Evolutionary conservation across 2,113 vertebrate genomes (phyloP).

Genomic region (Buteo buteo): DNA sequence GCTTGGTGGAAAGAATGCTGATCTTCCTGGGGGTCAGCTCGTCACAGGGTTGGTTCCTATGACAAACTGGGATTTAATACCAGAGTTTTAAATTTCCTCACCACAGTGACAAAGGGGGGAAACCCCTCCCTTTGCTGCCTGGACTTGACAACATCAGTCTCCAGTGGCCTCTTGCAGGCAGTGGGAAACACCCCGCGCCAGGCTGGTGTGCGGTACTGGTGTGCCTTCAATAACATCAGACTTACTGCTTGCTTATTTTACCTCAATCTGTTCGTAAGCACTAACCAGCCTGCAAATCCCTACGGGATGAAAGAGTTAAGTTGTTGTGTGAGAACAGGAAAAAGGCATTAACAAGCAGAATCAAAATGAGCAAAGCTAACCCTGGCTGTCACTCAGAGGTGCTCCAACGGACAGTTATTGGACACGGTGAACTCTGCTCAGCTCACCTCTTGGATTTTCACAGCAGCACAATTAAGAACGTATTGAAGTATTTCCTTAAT

Average conservation of each 20-base stretch:
- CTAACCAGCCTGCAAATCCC: neutral
- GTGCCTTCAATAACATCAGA: neutral
- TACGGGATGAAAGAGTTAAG: neutral
- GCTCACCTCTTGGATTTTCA: neutral
- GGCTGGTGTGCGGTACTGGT: neutral
- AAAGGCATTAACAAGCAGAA: neutral
- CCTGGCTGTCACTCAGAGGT: neutral
- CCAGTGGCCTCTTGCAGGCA: neutral
- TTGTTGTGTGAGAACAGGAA: neutral
- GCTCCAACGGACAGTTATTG: neutral
- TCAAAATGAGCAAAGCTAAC: neutral
- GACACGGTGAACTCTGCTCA: neutral
- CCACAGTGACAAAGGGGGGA: neutral
- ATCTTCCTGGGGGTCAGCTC: neutral
- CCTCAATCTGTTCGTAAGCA: neutral
- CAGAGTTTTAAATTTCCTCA: neutral
- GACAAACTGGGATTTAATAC: neutral
- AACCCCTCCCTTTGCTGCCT: neutral
- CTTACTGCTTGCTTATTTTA: neutral
- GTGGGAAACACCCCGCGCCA: accelerated
- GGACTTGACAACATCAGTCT: neutral
- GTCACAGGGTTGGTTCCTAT: neutral
- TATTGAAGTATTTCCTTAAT: neutral
- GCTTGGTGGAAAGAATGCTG: neutral
- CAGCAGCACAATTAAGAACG: neutral